Base-by-base conservation (phyloP, 1,140 invertebrate species). In the Panagrolaimus sp. region DNA sequence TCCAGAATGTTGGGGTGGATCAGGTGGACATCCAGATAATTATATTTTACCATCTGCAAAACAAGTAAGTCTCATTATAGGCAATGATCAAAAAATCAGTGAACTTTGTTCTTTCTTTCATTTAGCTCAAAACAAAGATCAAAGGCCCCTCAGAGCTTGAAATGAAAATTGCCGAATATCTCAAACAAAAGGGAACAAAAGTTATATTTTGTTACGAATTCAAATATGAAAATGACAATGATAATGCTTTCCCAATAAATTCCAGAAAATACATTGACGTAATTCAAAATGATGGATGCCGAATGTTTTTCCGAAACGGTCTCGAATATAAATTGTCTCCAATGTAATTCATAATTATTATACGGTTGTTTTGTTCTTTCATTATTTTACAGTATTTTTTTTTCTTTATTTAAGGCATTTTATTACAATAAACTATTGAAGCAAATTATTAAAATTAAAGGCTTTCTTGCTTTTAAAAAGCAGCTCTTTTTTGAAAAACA, bases 261-360 rank as follows among this genome's bases (percentile, higher is more conserved):
- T 21, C 52, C 15, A 58, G 28, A 58, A 21, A n/a, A 21, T 58
- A 58, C 52, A 58, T 58, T 21, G 52, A 58, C 17, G 52, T 58
- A 10, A 28, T 58, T 2, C 52, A 58, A 10, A 28, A 4, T 12
- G 28, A 58, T 58, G 52, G 52, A 2, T 58, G 28, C 5, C 52
- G 52, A 4, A 28, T 26, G 21, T 58, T 21, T 17, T 58, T 26
- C 5, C 52, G 52, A 58, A 58, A 58, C 17, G 52, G 52, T n/a
- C 14, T n/a, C 1, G 21, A 58, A 58, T 58, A 58, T 17, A 28
- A 58, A 58, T 21, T 58, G 1, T 21, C 52, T 1, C 52, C 21
- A 58, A n/a, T 21, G 2, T 58, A 58, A 12, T 58, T 28, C n/a
- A 58, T 21, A 52, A 52, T 24, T 14, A n/a, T n/a, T n/a, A 38